Evolutionary conservation across 2,888 invertebrate species (phyloP).

Genomic region (Mythimna ferrago): DNA sequence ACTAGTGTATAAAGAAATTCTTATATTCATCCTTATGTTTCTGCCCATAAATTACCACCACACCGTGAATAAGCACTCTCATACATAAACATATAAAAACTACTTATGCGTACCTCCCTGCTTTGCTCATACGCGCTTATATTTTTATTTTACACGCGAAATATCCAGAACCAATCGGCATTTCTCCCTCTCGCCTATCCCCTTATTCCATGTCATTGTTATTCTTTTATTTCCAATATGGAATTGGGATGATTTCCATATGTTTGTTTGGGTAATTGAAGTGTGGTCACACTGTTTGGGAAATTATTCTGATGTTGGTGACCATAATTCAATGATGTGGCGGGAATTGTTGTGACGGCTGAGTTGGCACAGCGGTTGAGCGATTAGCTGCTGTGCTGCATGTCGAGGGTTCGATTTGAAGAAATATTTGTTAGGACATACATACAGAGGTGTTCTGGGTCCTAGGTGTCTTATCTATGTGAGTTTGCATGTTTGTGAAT

Average conservation of each 20-base stretch:
- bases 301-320: conserved; percentile 13
- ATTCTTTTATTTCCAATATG: conserved; percentile 66
- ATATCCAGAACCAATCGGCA: conserved; percentile 54
- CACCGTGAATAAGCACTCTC: conserved; percentile 38
- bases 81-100: conserved; percentile 51
- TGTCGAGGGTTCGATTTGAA: too few relatives aligned
- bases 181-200: conserved; percentile 49
- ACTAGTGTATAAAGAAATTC: conserved; percentile 7
- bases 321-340: not conserved
- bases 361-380: too few relatives aligned
- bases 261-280: conserved; percentile 68
- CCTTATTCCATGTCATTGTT: conserved; percentile 60
- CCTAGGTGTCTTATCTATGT: too few relatives aligned
- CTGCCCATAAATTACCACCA: conserved; percentile 36
- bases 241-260: conserved; percentile 67
- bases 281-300: conserved; percentile 37
- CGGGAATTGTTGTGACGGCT: not conserved
- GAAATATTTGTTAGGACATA: too few relatives aligned
- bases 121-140: conserved; percentile 28
- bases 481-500: too few relatives aligned
- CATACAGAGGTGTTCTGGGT: too few relatives aligned
- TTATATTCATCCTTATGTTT: conserved; percentile 16
- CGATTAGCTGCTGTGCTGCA: too few relatives aligned
- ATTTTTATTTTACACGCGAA: conserved; percentile 58
- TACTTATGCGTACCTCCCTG: conserved; percentile 37